phyloP scores from a whole-genome alignment of 1,140 invertebrate species.

The Drosophila nikananu region DNA sequence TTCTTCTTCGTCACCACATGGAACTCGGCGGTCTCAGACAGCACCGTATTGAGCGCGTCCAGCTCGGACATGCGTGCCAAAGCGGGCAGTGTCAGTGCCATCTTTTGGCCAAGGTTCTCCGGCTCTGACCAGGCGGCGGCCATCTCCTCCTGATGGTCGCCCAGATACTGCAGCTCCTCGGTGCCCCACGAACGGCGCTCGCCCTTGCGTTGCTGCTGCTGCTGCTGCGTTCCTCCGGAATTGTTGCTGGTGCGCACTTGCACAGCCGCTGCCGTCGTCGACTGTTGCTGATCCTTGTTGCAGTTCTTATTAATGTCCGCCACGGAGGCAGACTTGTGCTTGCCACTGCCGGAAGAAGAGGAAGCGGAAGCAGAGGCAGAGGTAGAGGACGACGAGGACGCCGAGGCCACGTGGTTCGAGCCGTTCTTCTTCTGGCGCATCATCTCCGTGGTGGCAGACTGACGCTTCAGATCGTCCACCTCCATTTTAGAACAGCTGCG shows the following conservation, averaged over 20 bases:
- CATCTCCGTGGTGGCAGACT: constrained; percentile 83
- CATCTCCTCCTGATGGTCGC: constrained; percentile 41
- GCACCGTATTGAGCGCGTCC: constrained; percentile 69
- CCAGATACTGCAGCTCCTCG: constrained; percentile 86
- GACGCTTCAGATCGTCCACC: constrained; percentile 79
- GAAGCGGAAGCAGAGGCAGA: constrained; percentile 5
- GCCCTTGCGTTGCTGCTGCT: constrained; percentile 61
- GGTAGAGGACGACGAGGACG: constrained; percentile 17
- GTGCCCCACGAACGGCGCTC: constrained; percentile 89
- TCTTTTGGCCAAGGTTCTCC: constrained; percentile 3
- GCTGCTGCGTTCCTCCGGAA: constrained; percentile 17
- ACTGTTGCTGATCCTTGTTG: constrained; percentile 57
- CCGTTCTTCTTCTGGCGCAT: constrained; percentile 74
- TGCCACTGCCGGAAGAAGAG: constrained; percentile 17
- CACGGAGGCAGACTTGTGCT: constrained; percentile 69
- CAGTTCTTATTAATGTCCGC: constrained; percentile 66
- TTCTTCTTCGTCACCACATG: constrained; percentile 90
- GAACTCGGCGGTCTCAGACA: constrained; percentile 87
- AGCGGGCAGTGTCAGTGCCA: constrained; percentile 39
- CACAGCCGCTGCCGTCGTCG: not conserved
- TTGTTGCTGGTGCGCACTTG: constrained; percentile 24
- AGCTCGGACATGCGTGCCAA: constrained; percentile 69
- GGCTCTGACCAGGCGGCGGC: constrained; percentile 39
- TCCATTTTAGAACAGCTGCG: constrained; percentile 84
- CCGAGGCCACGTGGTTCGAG: constrained; percentile 2